These are phyloP conservation scores for Amphimallon solstitiale DNA, from an alignment of 2,888 invertebrate species.

Conservation along the genomic window DNA sequence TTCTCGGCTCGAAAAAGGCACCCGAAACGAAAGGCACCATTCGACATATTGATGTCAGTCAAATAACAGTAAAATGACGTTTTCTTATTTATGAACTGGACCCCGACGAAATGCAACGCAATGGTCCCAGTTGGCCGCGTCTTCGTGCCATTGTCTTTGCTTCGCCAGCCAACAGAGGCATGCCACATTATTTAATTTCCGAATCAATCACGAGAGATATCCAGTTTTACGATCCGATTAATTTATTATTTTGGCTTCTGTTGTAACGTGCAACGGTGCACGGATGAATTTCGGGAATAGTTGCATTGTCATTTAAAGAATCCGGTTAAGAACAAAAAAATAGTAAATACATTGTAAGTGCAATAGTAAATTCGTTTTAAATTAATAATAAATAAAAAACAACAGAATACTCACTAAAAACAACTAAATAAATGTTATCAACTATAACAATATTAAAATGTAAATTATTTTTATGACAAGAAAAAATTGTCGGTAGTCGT, in stretches of 20 bases:
- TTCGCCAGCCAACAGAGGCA: conserved; percentile 34
- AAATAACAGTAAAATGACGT: conserved; percentile 45
- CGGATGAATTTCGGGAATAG: neutral
- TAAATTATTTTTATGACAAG: too few species aligned
- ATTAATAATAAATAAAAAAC: too few species aligned
- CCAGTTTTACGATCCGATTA: conserved; percentile 46
- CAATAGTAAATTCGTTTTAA: too few species aligned
- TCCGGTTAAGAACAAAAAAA: too few species aligned
- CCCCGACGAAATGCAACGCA: conserved; percentile 4
- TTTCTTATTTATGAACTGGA: conserved; percentile 40
- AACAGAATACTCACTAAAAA: too few species aligned
- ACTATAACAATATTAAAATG: too few species aligned
- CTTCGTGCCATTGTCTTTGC: conserved; percentile 37
- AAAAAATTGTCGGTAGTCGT: too few species aligned
- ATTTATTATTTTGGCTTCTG: conserved; percentile 45
- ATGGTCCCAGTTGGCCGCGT: conserved; percentile 11
- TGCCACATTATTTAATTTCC: conserved; percentile 41
- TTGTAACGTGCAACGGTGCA: neutral
- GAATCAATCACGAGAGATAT: conserved; percentile 43
- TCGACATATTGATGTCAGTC: conserved; percentile 46
- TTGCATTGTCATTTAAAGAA: too few species aligned
- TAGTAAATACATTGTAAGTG: too few species aligned
- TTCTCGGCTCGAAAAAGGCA: conserved; percentile 10
- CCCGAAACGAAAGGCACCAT: conserved; percentile 9
- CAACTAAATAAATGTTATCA: too few species aligned